Percentiles rank a stretch among this genome's conserved stretches.
Conservation (phyloP, 1,140 invertebrate genomes). For the Globodera rostochiensis region DNA sequence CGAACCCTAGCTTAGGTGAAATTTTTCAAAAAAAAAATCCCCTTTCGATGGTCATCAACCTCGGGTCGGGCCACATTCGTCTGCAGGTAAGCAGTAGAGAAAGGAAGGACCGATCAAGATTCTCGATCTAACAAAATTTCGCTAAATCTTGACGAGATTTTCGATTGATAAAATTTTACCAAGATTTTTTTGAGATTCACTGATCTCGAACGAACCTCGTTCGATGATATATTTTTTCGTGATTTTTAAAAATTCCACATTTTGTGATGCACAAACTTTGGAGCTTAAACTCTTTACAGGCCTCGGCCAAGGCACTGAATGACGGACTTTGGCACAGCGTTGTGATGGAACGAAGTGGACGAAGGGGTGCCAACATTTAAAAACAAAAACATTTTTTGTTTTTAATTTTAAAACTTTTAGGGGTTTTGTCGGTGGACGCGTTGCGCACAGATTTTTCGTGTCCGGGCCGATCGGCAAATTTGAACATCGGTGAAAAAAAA, state of each 20-base stretch:
- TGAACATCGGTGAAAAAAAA: constrained; percentile 49
- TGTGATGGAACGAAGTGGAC: constrained; percentile 76
- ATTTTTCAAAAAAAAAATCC: background rate
- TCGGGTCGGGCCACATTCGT: constrained; percentile 85
- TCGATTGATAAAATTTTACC: no score
- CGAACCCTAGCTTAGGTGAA: no score
- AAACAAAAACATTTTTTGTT: background rate
- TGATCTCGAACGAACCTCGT: no score
- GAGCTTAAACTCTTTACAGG: constrained; percentile 67
- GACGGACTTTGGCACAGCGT: constrained; percentile 89
- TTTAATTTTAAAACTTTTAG: background rate
- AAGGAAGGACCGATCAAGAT: no score
- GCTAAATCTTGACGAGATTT: no score
- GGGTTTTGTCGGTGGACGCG: constrained; percentile 79
- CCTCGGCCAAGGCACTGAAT: constrained; percentile 79
- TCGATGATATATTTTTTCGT: no score
- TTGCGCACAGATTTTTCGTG: constrained; percentile 85
- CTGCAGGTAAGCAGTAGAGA: constrained; percentile 67
- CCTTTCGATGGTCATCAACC: constrained; percentile 71
- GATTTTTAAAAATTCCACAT: no score
- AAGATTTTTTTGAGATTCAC: no score
- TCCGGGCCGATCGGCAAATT: constrained; percentile 72
- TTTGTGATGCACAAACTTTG: no score
- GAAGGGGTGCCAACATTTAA: constrained; percentile 73
- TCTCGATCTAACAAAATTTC: no score